Evolutionary conservation across 2,113 vertebrate species (phyloP), one percentile per base, ranked within the genome.

Genomic region (Mus musculus): DNA sequence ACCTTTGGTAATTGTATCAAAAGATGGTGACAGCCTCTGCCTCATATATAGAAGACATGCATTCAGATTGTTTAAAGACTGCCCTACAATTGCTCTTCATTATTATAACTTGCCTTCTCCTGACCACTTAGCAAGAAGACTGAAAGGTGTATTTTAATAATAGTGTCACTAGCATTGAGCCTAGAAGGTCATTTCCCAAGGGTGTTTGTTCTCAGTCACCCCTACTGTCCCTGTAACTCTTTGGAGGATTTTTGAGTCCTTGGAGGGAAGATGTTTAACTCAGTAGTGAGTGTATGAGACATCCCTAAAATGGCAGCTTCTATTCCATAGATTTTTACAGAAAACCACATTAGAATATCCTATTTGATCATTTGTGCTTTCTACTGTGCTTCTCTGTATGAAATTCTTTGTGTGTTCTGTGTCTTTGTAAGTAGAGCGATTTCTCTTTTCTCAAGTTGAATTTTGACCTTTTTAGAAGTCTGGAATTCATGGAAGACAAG

Each of bases 381-480:
- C 42, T 77, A 46, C 61, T 22, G 0, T 77, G 56, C 88, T 75
- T 73, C 65, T 72, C 33, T 94, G 39, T 91, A 52, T 65, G 46
- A 36, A 93, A 92, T 52, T 94, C n/a, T 71, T 88, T 93, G 76
- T 89, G 0, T 94, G 49, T 75, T 90, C 56, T 93, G 17, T 86
- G 24, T 20, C 73, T 96, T 95, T 86, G 88, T 80, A 96, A 96
- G 56, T 85, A 7, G 95, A 96, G 76, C 54, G 59, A 76, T 97
- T 97, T 97, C 88, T 76, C 84, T 85, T 67, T 96, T 97, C 97
- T 97, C 78, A 95, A 67, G 17, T 78, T 98, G 90, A 96, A 95
- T 97, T 85, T 95, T 98, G 96, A 96, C 73, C 94, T 98, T 97
- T 92, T 94, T 78, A 89, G 93, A 97, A 98, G 96, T 90, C 71